phyloP scores from a whole-genome alignment of 2,888 invertebrate species.

The Drosophila formosana region DNA sequence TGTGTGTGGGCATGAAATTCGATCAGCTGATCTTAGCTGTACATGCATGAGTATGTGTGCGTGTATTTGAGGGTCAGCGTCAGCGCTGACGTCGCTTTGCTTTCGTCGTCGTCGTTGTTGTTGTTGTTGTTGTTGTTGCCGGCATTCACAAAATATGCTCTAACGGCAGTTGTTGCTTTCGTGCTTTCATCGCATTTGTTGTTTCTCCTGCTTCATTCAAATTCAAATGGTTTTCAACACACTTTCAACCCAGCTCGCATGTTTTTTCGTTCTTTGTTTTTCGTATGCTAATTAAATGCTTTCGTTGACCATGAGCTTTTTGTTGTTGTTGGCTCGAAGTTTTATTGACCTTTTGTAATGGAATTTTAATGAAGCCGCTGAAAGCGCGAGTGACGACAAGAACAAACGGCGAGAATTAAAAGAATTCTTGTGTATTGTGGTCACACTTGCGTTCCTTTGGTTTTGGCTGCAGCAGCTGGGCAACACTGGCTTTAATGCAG shows the following conservation, averaged over 20 bases:
- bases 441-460: background rate
- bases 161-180: constrained; percentile 18
- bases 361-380: constrained; percentile 57
- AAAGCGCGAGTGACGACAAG: constrained; percentile 55
- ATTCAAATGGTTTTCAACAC: constrained; percentile 56
- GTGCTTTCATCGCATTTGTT: constrained; percentile 43
- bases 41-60: constrained; percentile 13
- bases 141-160: constrained; percentile 44
- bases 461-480: constrained; percentile 11
- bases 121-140: constrained; percentile 39
- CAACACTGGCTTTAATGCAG: constrained; percentile 32
- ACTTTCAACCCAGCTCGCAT: constrained; percentile 55
- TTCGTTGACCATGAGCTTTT: constrained; percentile 79
- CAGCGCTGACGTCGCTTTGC: constrained; percentile 41
- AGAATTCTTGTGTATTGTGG: background rate
- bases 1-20: constrained; percentile 65
- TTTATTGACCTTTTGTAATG: constrained; percentile 76
- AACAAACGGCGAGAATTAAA: background rate
- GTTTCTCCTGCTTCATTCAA: constrained; percentile 41
- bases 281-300: constrained; percentile 78
- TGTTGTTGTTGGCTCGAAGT: constrained; percentile 55
- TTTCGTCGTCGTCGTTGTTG: background rate
- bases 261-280: constrained; percentile 42
- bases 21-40: constrained; percentile 68
- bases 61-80: constrained; percentile 70